phyloP scores from a whole-genome alignment of 2,888 invertebrate species.

The Orthosia gothica region DNA sequence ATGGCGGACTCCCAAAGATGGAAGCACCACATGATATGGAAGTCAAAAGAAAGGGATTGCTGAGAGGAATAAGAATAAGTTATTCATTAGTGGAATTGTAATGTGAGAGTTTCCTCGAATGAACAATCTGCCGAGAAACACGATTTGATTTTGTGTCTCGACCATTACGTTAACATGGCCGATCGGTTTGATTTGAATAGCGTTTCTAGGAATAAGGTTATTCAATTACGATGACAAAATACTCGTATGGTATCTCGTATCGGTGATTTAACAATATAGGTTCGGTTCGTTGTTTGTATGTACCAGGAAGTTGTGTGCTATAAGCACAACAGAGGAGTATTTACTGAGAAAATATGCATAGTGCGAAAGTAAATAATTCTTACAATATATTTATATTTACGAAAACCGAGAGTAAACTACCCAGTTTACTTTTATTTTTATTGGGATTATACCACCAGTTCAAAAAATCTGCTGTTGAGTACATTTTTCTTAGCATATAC shows the following conservation, averaged over 20 bases:
- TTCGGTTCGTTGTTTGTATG: constrained; percentile 28
- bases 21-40: too few species aligned
- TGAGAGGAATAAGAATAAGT: too few species aligned
- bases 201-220: constrained; percentile 41
- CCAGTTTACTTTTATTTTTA: too few species aligned
- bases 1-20: too few species aligned
- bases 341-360: constrained; percentile 19
- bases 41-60: too few species aligned
- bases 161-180: constrained; percentile 26
- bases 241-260: constrained; percentile 35
- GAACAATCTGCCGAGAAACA: not conserved
- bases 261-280: constrained; percentile 40
- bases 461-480: too few species aligned
- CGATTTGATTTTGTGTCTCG: constrained; percentile 19
- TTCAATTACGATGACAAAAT: constrained; percentile 55
- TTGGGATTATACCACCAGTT: too few species aligned
- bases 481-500: too few species aligned
- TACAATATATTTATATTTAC: not conserved
- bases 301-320: constrained; percentile 24
- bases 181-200: constrained; percentile 47
- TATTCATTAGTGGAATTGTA: not conserved
- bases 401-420: too few species aligned
- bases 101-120: not conserved
- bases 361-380: constrained; percentile 8
- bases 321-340: constrained; percentile 25